Base-by-base conservation (phyloP, 1,140 invertebrate genomes). In the Muscidifurax raptorellus region DNA sequence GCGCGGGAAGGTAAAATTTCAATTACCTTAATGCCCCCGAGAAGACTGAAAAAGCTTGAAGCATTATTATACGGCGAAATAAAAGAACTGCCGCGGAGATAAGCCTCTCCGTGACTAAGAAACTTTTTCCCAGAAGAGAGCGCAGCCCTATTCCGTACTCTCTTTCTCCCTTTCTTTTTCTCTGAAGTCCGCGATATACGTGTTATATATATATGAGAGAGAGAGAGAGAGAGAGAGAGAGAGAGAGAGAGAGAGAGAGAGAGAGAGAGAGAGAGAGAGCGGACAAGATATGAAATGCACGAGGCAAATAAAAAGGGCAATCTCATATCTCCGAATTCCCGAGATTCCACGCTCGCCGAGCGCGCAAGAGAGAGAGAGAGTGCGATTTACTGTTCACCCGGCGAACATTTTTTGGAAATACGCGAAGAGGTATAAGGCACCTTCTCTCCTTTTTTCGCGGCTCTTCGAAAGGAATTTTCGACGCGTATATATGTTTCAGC, bases 21-120 rank as follows among this genome's bases (percentile, higher is more conserved):
- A 82, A 82, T 82, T 82, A 82, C 30, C 72, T 28, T 76, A 82
- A 82, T 82, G 72, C 59, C 25, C 36, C 18, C 13, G 40, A 36
- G 80, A 74, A 59, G 52, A 69, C 80, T 71, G 40, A 71, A 47
- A 71, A 80, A 71, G 66, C 64, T 44, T 44, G 5, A 44, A 13
- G 79, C n/a, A 40, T 25, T 66, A 80, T 71, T 66, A 80, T 71
- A 71, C 13, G 27, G 30, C 30, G 32, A 82, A 52, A 71, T 80
- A 80, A 76, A 82, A 75, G 28, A 72, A 71, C 67, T 52, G 40
- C 79, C 44, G 71, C 25, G 27, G 47, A 75, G 80, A 82, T 82
- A 75, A 82, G 80, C 80, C 69, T 82, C 67, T 64, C 40, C 80
- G 69, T 82, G 47, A 82, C 80, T 82, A n/a, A 82, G 71, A 82